Percentiles rank a stretch among this genome's conserved stretches.
phyloP scores from a whole-genome alignment of 2,113 vertebrate genomes.

The Chaetops frenatus region DNA sequence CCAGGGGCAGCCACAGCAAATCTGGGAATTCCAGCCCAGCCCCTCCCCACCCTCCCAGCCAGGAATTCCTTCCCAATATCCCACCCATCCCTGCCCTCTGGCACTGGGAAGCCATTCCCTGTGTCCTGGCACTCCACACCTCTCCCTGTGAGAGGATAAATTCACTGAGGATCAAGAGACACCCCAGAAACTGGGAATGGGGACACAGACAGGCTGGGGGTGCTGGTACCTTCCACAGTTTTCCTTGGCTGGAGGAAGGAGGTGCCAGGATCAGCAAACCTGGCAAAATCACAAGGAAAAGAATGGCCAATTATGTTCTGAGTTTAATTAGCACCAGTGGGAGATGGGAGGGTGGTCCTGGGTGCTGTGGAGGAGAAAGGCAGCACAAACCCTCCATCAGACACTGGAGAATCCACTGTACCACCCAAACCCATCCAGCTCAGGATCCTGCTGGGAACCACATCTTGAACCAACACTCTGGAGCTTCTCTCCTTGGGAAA shows the following conservation, averaged over 20 bases:
- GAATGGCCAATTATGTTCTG: not conserved
- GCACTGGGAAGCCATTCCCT: not conserved
- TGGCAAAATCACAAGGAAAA: not conserved
- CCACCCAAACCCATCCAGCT: not conserved
- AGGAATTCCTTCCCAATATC: not conserved
- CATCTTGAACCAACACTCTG: accelerated
- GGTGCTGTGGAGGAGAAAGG: not conserved
- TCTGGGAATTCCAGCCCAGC: not conserved
- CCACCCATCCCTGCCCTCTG: not conserved
- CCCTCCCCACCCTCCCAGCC: accelerated
- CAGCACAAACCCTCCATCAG: not conserved
- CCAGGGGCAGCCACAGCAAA: not conserved
- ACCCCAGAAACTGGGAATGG: not conserved
- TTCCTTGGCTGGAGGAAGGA: not conserved
- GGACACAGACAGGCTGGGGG: not conserved
- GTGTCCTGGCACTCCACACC: not conserved
- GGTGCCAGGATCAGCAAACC: not conserved
- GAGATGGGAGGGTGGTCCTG: not conserved
- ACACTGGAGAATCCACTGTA: not conserved
- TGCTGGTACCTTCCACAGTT: not conserved
- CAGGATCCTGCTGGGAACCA: accelerated
- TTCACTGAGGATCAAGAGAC: accelerated
- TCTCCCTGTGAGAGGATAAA: not conserved
- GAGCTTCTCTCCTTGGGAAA: not conserved
- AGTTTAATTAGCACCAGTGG: not conserved